Evolutionary conservation across 2,888 invertebrate genomes (phyloP).

Genomic region (Halocaridina rubra): DNA sequence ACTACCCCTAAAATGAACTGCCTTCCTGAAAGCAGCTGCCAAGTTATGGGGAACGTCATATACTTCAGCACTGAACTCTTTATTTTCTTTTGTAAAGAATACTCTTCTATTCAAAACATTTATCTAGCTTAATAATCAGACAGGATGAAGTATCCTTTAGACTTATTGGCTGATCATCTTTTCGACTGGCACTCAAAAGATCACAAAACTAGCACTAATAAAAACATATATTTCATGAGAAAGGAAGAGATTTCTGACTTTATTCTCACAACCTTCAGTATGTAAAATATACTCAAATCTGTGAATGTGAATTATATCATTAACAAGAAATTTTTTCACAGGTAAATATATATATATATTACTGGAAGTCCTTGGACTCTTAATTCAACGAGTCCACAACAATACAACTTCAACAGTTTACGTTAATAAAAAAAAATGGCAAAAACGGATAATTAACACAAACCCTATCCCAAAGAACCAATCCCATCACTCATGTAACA

Average conservation of each 20-base stretch:
- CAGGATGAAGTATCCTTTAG: too few species aligned
- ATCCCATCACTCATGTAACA: neutral
- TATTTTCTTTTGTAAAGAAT: too few species aligned
- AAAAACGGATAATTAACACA: neutral
- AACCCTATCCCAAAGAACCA: constrained; percentile 4
- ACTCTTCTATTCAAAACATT: too few species aligned
- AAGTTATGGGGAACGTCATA: neutral
- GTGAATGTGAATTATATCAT: neutral
- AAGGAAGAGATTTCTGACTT: constrained; percentile 47
- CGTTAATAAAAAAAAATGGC: too few species aligned
- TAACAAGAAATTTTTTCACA: constrained; percentile 15
- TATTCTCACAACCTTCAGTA: constrained; percentile 53
- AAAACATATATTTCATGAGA: constrained; percentile 28
- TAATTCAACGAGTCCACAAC: constrained; percentile 9
- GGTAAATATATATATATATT: neutral
- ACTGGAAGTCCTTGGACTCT: constrained; percentile 40
- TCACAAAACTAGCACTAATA: constrained; percentile 13
- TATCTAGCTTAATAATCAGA: too few species aligned
- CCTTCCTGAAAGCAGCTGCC: constrained; percentile 4
- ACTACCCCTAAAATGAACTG: constrained; percentile 20
- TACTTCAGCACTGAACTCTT: too few species aligned
- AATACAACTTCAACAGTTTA: constrained; percentile 26
- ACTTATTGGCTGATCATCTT: too few species aligned
- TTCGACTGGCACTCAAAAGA: neutral
- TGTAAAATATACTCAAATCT: neutral